A percentile compares a stretch with the other conserved stretches of the same genome.
phyloP scores from a whole-genome alignment of 2,888 invertebrate genomes.

The Linnaemya vulpina region DNA sequence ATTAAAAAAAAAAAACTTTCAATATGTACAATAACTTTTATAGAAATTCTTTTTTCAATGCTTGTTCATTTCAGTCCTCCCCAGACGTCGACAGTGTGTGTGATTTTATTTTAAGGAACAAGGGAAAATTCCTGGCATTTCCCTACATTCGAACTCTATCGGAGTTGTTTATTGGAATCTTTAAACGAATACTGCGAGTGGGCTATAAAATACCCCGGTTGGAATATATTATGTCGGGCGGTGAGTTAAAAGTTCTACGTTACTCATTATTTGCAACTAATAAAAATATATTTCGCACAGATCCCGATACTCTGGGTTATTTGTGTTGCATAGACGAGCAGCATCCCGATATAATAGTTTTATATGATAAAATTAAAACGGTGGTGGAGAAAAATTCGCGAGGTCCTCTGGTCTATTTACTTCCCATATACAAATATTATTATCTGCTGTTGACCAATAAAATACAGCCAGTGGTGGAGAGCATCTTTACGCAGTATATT shows the following conservation, averaged over 20 bases:
- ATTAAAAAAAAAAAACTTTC: too few species aligned
- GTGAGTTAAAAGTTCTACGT: conserved; percentile 72
- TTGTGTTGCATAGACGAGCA: conserved; percentile 79
- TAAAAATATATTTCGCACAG: conserved; percentile 70
- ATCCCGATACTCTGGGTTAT: conserved; percentile 76
- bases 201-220: conserved; percentile 82
- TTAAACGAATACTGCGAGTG: conserved; percentile 80
- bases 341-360: conserved; percentile 79
- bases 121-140: conserved; percentile 80
- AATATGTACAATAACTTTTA: too few species aligned
- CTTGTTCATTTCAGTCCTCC: conserved; percentile 71
- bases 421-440: conserved; percentile 82
- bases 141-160: conserved; percentile 82
- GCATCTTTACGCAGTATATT: conserved; percentile 79
- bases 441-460: conserved; percentile 79
- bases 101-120: conserved; percentile 78
- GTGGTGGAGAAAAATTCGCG: conserved; percentile 80
- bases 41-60: background rate
- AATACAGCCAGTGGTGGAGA: conserved; percentile 80
- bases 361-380: conserved; percentile 79
- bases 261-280: conserved; percentile 2
- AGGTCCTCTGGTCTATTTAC: conserved; percentile 81
- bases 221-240: conserved; percentile 82
- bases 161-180: conserved; percentile 79
- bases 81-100: conserved; percentile 76